Base-by-base conservation (phyloP, 2,113 vertebrate species). In the Protobothrops flavoviridis region DNA sequence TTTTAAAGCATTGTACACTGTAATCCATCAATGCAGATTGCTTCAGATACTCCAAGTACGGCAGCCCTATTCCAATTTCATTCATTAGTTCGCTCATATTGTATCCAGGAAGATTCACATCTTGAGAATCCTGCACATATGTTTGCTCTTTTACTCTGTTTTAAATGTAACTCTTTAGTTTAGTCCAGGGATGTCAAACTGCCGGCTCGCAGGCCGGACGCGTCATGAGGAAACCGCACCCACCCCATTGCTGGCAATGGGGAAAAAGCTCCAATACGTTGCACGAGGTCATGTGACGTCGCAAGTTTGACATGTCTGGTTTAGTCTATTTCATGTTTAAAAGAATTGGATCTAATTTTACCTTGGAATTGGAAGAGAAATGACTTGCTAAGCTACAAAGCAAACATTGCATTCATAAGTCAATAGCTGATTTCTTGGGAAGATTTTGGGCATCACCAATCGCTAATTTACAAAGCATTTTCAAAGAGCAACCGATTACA, bases 351-450 rank as follows among this genome's bases (percentile, higher is more conserved):
- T 95, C 93, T 7, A 48, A 52, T 89, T 93, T 93, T 95, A 93
- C 91, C 94, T 95, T 95, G 85, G 81, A 94, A 92, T 91, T 64
- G 57, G 91, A 87, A 91, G 0, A 55, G 88, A 91, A 94, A 26
- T 48, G 81, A 89, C 96, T 94, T 39, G 93, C 94, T 96, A 94
- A 95, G 93, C 96, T 93, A 93, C 94, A 90, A 95, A 92, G 93
- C 95, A 57, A 33, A 69, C 59, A 39, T 20, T 81, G n/a, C 6
- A 20, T 81, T 21, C 33, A 91, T 86, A 64, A 3, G 91, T 94
- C 94, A 26, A 94, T 91, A 93, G 57, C 93, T 94, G 95, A 96
- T 93, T 95, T 87, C 90, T 91, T 45, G 0, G 23, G 94, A 95
- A 92, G 94, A 93, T 85, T 90, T 91, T 50, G 0, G 33, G 5